Conservation (phyloP, 2,888 invertebrate genomes). For the Agrochola litura region DNA sequence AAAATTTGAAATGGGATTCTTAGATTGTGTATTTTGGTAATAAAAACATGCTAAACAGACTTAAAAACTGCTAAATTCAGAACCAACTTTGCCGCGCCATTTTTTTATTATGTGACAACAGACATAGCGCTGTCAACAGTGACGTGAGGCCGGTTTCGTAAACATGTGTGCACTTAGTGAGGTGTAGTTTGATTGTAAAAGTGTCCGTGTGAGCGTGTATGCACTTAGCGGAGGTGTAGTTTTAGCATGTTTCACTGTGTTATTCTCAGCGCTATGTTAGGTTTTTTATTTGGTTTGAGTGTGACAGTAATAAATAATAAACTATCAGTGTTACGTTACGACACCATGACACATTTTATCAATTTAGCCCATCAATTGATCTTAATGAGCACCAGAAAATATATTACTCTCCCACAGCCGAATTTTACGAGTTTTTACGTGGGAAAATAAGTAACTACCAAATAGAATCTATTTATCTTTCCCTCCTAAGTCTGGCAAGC, state of each 20-base stretch:
- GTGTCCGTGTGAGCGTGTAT: too few relatives aligned
- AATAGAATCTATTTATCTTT: slow-evolving; percentile 32
- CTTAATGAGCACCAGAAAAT: slow-evolving; percentile 2
- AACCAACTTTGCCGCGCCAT: background rate
- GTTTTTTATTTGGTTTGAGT: too few relatives aligned
- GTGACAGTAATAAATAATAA: background rate
- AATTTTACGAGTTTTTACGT: slow-evolving; percentile 42
- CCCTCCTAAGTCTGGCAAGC: slow-evolving; percentile 12
- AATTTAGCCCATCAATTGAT: slow-evolving; percentile 5
- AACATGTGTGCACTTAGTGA: too few relatives aligned
- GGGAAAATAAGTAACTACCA: slow-evolving; percentile 36
- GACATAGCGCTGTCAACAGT: too few relatives aligned
- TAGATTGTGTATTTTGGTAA: background rate
- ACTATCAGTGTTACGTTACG: background rate
- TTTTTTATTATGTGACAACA: background rate
- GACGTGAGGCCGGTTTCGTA: too few relatives aligned
- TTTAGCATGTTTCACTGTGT: too few relatives aligned
- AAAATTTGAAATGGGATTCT: background rate
- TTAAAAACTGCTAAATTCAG: background rate
- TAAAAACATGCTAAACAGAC: background rate
- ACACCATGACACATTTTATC: background rate
- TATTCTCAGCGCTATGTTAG: too few relatives aligned
- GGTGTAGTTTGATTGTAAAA: too few relatives aligned
- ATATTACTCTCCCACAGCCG: slow-evolving; percentile 10
- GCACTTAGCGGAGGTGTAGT: too few relatives aligned